Evolutionary conservation across 2,888 invertebrate species (phyloP).

Genomic region (Diadegma fenestrale): DNA sequence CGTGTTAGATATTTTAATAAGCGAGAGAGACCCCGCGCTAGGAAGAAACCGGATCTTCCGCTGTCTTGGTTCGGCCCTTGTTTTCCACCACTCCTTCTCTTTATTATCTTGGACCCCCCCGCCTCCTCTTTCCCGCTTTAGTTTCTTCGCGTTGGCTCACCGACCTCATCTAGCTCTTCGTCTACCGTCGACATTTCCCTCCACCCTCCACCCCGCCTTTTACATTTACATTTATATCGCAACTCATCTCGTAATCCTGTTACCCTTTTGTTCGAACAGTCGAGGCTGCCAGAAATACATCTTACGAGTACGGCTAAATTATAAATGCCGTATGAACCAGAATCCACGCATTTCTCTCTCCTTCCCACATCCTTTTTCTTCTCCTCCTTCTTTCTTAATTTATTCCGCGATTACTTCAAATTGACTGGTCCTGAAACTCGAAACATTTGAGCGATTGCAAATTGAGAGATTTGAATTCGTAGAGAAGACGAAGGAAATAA

Average conservation of each 20-base stretch:
- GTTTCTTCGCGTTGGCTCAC: constrained; percentile 50
- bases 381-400: neutral
- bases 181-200: constrained; percentile 59
- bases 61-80: constrained; percentile 59
- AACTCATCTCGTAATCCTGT: constrained; percentile 77
- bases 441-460: neutral
- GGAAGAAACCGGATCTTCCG: constrained; percentile 73
- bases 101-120: constrained; percentile 55
- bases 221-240: constrained; percentile 82
- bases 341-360: neutral
- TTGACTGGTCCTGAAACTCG: neutral
- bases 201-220: constrained; percentile 50
- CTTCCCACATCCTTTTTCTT: neutral
- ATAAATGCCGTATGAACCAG: constrained; percentile 40
- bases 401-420: neutral
- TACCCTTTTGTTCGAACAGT: constrained; percentile 75
- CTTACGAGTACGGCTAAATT: constrained; percentile 28
- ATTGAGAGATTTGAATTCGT: neutral
- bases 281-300: constrained; percentile 58
- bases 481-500: neutral
- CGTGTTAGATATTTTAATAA: constrained; percentile 84
- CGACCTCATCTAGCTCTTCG: constrained; percentile 44
- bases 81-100: constrained; percentile 63
- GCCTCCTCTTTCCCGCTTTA: constrained; percentile 38
- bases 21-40: constrained; percentile 78